Conservation (phyloP, 1,140 invertebrate species). For the Zaprionus ornatus region DNA sequence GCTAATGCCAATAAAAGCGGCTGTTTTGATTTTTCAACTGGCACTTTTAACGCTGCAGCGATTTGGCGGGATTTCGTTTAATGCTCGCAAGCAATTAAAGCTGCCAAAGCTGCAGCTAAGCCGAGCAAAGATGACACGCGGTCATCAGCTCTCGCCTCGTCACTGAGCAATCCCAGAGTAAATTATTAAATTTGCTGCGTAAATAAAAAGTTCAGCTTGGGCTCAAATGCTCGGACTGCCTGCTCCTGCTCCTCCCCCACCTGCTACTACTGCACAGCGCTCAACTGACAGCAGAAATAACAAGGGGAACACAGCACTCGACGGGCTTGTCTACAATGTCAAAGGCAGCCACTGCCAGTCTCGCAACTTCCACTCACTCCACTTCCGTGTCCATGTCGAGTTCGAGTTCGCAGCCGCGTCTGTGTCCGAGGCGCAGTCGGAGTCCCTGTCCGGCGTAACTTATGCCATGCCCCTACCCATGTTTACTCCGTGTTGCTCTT, state of each 20-base stretch:
- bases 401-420: neutral
- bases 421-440: neutral
- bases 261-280: too few relatives aligned
- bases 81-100: neutral
- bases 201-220: constrained; percentile 71
- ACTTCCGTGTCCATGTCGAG: neutral
- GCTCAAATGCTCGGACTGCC: constrained; percentile 41
- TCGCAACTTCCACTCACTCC: neutral
- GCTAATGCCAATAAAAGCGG: constrained; percentile 13
- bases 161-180: constrained; percentile 47
- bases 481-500: constrained; percentile 4
- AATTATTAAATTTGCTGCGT: constrained; percentile 79
- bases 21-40: constrained; percentile 1
- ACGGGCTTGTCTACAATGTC: constrained; percentile 71
- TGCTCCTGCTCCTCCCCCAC: too few relatives aligned
- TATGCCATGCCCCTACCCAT: constrained; percentile 5
- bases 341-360: constrained; percentile 52
- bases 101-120: neutral
- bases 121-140: neutral
- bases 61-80: constrained; percentile 1
- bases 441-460: neutral
- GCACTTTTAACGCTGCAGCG: neutral
- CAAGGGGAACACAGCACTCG: constrained; percentile 47
- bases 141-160: neutral
- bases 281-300: constrained; percentile 48